Conservation (phyloP, 2,888 invertebrate genomes). For the Rhamphomyia laevipes region DNA sequence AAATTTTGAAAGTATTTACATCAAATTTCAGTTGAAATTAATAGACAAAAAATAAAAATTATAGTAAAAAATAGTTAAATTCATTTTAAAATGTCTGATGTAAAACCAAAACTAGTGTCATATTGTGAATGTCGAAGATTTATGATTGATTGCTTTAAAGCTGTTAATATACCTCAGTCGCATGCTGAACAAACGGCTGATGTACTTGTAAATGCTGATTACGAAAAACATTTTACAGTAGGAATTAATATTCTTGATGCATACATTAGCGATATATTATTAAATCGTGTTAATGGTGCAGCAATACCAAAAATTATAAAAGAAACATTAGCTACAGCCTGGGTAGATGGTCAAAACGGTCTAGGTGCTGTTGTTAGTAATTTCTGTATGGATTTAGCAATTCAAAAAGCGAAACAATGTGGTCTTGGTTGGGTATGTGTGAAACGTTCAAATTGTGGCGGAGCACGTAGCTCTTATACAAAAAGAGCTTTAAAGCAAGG, state of each 20-base stretch:
- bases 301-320: slow-evolving; percentile 56
- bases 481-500: slow-evolving; percentile 59
- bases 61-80: too few relatives aligned
- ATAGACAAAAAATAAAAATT: too few relatives aligned
- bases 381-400: slow-evolving; percentile 67
- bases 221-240: slow-evolving; percentile 75
- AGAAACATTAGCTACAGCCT: slow-evolving; percentile 55
- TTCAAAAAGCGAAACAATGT: slow-evolving; percentile 62
- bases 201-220: slow-evolving; percentile 62
- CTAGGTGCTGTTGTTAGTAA: slow-evolving; percentile 72
- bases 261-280: slow-evolving; percentile 65
- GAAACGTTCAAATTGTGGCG: slow-evolving; percentile 77
- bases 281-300: slow-evolving; percentile 49
- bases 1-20: too few relatives aligned
- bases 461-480: slow-evolving; percentile 79
- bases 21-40: too few relatives aligned
- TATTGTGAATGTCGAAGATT: slow-evolving; percentile 41
- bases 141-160: slow-evolving; percentile 52
- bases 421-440: slow-evolving; percentile 81
- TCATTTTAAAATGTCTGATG: too few relatives aligned
- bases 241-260: slow-evolving; percentile 73
- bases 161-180: slow-evolving; percentile 46
- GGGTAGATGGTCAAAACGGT: slow-evolving; percentile 71
- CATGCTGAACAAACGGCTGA: slow-evolving; percentile 56
- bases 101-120: slow-evolving; percentile 22